Evolutionary conservation across 2,113 vertebrate species (phyloP).

Genomic region (Cepphus grylle): DNA sequence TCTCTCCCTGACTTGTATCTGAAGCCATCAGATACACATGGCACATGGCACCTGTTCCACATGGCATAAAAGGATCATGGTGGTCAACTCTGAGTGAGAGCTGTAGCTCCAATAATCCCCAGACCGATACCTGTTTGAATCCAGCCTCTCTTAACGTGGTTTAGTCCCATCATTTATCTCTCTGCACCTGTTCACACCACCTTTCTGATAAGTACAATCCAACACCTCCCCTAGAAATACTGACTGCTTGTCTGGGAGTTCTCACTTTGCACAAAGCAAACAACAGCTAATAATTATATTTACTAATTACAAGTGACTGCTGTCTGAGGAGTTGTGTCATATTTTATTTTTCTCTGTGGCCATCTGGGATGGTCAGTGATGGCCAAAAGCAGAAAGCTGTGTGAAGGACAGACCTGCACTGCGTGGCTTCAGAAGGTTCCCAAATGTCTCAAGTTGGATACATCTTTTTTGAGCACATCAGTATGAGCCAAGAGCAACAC

Average conservation of each 20-base stretch:
- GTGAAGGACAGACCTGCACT: not conserved
- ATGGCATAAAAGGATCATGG: not conserved
- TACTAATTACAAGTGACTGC: not conserved
- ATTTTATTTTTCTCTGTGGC: not conserved
- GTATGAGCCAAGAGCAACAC: conserved; percentile 48
- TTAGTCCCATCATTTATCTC: not conserved
- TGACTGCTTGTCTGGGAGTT: not conserved
- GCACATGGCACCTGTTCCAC: not conserved
- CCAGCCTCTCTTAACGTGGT: not conserved
- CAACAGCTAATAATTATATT: not conserved
- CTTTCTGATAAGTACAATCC: not conserved
- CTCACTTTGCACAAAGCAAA: not conserved
- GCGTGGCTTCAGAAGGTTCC: not conserved
- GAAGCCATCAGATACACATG: not conserved
- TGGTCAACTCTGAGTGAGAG: not conserved
- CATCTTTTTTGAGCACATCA: not conserved
- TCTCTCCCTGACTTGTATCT: not conserved
- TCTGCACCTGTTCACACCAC: not conserved
- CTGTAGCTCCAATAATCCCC: no score
- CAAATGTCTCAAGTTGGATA: not conserved
- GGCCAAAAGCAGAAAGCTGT: not conserved
- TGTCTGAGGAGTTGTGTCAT: not conserved
- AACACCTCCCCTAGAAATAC: not conserved
- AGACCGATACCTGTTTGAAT: not conserved
- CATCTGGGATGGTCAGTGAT: not conserved